Evolutionary conservation across 1,140 invertebrate species (phyloP), one percentile per base, ranked within the genome.

Genomic region (Scaptomyza hsui): DNA sequence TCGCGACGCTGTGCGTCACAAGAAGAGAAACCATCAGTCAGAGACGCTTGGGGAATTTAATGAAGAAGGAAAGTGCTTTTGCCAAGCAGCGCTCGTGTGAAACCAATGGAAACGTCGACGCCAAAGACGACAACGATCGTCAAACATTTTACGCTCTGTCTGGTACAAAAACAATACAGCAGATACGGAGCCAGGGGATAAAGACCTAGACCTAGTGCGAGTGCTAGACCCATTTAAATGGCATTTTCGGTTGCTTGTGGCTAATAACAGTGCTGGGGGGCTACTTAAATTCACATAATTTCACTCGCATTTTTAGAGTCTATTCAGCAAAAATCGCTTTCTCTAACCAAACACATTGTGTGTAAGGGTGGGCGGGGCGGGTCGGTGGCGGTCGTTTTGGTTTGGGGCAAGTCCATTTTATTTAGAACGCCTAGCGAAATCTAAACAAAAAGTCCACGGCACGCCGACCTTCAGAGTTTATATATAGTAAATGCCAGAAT

Each of bases 381-480:
- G n/a, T n/a, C n/a, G n/a, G 12, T 7, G 15, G 44, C 32, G 24
- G 24, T 26, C 5, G 1, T 21, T 21, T 21, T 15, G 5, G 6
- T 10, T 24, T 44, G 7, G 51, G 12, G 74, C 56, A 51, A 52
- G 59, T 65, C 19, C 39, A 57, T 70, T 68, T 78, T 75, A 79
- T 80, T 79, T 70, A 70, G 77, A 80, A 74, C 61, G 81, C 70
- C 57, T 73, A 61, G 63, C 81, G 57, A 72, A 86, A 86, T 88
- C 82, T 86, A 88, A 86, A 86, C 82, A 86, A 88, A 83, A 75
- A 77, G 62, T 82, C 74, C 56, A 78, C 74, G 67, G 75, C 77
- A 59, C 65, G 78, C 56, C 77, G 81, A 86, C 81, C 81, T 86
- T 86, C 81, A 86, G 70, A 88, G 82, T 82, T 69, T 81, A 86